Evolutionary conservation across 2,113 vertebrate species (phyloP), one percentile per base, ranked within the genome.

Genomic region (Trematocara marginatum): DNA sequence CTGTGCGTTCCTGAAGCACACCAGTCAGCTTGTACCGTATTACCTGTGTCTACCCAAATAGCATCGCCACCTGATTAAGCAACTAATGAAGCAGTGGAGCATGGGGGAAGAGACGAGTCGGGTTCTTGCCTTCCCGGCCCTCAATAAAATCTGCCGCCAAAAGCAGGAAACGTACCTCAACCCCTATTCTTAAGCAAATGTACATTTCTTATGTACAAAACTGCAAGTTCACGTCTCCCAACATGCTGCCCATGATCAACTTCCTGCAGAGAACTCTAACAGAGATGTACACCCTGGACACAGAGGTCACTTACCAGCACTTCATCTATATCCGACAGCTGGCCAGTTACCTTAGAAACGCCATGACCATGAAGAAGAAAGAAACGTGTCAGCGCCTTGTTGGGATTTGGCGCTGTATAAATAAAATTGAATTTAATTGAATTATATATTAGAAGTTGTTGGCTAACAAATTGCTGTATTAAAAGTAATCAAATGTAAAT

Each of bases 311-410:
- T 3, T 99, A 99, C 89, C 97, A 99, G 82, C 98, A 99, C 74
- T 99, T 99, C 89, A 94, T 99, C 84, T 99, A 99, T 64, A 97
- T 98, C 93, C 96, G 98, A 6, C 98, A 99, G 94, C 96, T 98
- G 0, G 98, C 97, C 86, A 97, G 99, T 53, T 98, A 99, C 88
- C 94, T 99, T 40, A 97, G 98, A 57, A 97, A 94, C 0, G 97
- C 98, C 38, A 98, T 99, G 96, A 96, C 97, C 18, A 89, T 97
- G 45, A 97, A 96, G 92, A 99, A 97, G 85, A 99, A 98, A 97
- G 98, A 61, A 34, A 34, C 8, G 0, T 61, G 34, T 34, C 29
- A 34, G 57, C 15, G 1, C 3, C 15, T 18, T 61, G 31, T 61
- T 61, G 57, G 31, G 57, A n/a, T 61, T 61, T 35, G 57, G 16